Evolutionary conservation across 2,113 vertebrate species (phyloP).

Genomic region (Mastomys natalensis): DNA sequence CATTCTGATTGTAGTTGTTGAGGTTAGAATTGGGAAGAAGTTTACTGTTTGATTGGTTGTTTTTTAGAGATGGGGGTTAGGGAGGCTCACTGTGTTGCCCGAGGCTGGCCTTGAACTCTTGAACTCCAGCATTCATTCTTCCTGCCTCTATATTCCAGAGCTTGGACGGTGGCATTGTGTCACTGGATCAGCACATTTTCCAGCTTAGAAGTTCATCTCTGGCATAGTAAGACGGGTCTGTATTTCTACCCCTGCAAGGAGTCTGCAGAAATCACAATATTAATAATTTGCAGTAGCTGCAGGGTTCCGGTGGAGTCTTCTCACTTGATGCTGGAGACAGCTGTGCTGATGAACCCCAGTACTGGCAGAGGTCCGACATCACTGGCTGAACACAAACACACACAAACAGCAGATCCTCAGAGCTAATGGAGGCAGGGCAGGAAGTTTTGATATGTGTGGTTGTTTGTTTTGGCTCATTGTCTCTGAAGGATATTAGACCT

Average conservation of each 20-base stretch:
- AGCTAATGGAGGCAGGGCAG: conserved; percentile 50
- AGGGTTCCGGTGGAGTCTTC: conserved; percentile 58
- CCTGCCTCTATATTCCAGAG: neutral
- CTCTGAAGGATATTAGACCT: conserved; percentile 46
- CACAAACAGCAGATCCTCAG: conserved; percentile 39
- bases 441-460: conserved; percentile 31
- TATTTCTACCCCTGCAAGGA: conserved; percentile 33
- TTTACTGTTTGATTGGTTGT: neutral
- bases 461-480: conserved; percentile 65
- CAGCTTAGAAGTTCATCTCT: neutral
- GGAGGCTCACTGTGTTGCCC: neutral
- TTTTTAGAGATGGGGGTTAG: neutral
- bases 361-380: conserved; percentile 53
- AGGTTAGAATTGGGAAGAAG: neutral
- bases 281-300: conserved; percentile 65
- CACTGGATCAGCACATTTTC: neutral
- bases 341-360: conserved; percentile 62
- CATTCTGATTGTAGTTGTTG: too few relatives aligned
- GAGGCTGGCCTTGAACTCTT: neutral
- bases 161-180: neutral
- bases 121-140: neutral
- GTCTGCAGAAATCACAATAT: conserved; percentile 56
- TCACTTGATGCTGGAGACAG: conserved; percentile 58
- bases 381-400: conserved; percentile 22
- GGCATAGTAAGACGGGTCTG: neutral